These are phyloP conservation scores for Brachyhypopomus occidentalis DNA, from an alignment of 2,113 vertebrate genomes.

Conservation along the genomic window DNA sequence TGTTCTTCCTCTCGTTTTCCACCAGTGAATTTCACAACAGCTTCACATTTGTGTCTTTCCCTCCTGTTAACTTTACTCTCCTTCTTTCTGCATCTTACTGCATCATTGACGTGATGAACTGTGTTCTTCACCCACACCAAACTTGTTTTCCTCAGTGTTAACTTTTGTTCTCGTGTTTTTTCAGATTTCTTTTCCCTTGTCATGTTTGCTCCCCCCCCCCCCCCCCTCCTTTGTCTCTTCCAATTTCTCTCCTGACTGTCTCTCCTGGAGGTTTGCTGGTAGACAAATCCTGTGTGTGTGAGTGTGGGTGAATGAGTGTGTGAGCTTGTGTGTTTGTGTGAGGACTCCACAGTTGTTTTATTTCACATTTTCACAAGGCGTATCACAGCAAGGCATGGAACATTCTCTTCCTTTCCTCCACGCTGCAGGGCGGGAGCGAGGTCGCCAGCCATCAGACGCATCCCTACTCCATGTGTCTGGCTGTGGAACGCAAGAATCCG, in stretches of 20 bases:
- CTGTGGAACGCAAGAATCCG: background rate
- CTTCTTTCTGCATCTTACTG: background rate
- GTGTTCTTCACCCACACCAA: background rate
- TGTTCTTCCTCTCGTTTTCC: background rate
- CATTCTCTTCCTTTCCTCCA: slow-evolving; percentile 65
- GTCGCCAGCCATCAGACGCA: background rate
- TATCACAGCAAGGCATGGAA: slow-evolving; percentile 64
- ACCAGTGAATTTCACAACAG: background rate
- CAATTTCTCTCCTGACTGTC: slow-evolving; percentile 65
- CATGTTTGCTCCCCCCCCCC: slow-evolving; percentile 49
- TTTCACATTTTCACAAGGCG: slow-evolving; percentile 50
- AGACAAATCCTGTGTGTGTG: slow-evolving; percentile 31
- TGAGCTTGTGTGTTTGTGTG: no score
- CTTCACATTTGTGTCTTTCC: background rate
- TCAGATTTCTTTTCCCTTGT: slow-evolving; percentile 44
- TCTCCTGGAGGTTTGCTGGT: slow-evolving; percentile 55
- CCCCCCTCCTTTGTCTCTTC: slow-evolving; percentile 55
- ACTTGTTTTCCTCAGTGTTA: background rate
- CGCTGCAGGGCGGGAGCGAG: slow-evolving; percentile 39
- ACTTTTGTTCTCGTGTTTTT: background rate
- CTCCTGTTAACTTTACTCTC: background rate
- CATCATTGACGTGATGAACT: background rate
- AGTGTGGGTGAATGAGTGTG: background rate
- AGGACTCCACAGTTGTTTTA: slow-evolving; percentile 5
- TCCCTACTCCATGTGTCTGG: background rate